phyloP scores from a whole-genome alignment of 2,797 vertebrate genomes.

The Pagetopsis macropterus region DNA sequence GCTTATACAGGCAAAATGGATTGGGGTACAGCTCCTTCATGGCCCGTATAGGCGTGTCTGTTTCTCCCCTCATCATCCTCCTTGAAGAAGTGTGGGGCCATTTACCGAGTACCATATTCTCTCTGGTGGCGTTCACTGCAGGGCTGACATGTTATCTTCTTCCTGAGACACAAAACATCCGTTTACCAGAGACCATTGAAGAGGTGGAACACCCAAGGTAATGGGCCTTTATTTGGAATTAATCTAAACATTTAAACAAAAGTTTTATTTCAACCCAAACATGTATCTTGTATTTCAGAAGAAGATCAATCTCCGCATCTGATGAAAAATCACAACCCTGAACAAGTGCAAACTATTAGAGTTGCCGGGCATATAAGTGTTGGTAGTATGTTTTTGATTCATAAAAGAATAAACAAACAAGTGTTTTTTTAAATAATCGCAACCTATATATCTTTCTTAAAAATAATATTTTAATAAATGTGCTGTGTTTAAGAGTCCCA shows the following conservation, averaged over 20 bases:
- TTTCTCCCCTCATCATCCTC: constrained; percentile 71
- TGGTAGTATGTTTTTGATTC: neutral
- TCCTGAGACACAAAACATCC: constrained; percentile 68
- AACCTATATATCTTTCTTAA: neutral
- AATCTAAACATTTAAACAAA: neutral
- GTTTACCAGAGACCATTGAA: constrained; percentile 74
- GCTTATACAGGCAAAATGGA: constrained; percentile 74
- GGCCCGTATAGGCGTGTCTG: constrained; percentile 68
- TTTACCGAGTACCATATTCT: constrained; percentile 64
- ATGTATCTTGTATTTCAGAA: constrained; percentile 52
- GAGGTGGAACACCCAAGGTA: constrained; percentile 73
- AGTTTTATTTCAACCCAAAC: neutral
- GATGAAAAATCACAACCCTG: constrained; percentile 20
- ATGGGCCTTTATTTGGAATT: neutral
- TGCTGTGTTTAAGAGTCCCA: neutral
- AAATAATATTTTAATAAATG: too few relatives aligned
- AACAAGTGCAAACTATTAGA: neutral
- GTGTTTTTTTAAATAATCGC: neutral
- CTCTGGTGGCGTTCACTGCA: constrained; percentile 44
- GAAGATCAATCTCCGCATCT: constrained; percentile 46
- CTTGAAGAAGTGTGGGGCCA: constrained; percentile 71
- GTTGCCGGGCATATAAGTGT: neutral
- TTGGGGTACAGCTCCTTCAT: constrained; percentile 74
- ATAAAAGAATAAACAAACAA: too few relatives aligned
- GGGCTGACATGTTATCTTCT: constrained; percentile 56